Percentiles rank a stretch among this genome's conserved stretches.
Evolutionary conservation across 2,888 invertebrate species (phyloP).

Genomic region (Seladonia tumulorum): DNA sequence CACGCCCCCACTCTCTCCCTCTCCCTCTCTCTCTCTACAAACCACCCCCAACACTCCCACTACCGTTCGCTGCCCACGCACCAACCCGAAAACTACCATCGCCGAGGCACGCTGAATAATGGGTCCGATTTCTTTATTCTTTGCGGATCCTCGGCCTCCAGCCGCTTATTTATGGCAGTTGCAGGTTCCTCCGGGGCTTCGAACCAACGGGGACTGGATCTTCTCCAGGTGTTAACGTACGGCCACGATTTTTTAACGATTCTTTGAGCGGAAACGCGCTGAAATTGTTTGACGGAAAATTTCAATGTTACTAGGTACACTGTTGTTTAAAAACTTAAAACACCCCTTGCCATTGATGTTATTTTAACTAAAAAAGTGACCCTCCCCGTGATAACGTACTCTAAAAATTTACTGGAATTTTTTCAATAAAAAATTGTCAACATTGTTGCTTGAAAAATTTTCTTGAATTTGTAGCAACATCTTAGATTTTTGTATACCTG

Average conservation of each 20-base stretch:
- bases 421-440: neutral
- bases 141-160: slow-evolving; percentile 13
- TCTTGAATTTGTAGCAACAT: too few species aligned
- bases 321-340: too few species aligned
- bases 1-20: slow-evolving; percentile 56
- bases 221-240: neutral
- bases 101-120: slow-evolving; percentile 68
- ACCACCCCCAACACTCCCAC: slow-evolving; percentile 17
- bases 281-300: too few species aligned
- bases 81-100: slow-evolving; percentile 59
- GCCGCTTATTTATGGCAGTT: slow-evolving; percentile 53
- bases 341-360: too few species aligned
- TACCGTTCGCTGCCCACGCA: slow-evolving; percentile 26
- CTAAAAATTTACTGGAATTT: neutral
- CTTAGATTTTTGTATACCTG: too few species aligned
- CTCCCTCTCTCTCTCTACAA: neutral
- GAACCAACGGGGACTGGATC: neutral
- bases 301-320: too few species aligned
- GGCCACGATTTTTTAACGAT: neutral
- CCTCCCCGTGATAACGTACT: neutral
- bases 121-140: slow-evolving; percentile 56
- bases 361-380: too few species aligned
- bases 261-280: neutral
- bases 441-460: neutral
- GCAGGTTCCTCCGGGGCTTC: slow-evolving; percentile 15